These are phyloP conservation scores for Drosophila borealis DNA, from an alignment of 2,888 invertebrate species.

Conservation along the genomic window DNA sequence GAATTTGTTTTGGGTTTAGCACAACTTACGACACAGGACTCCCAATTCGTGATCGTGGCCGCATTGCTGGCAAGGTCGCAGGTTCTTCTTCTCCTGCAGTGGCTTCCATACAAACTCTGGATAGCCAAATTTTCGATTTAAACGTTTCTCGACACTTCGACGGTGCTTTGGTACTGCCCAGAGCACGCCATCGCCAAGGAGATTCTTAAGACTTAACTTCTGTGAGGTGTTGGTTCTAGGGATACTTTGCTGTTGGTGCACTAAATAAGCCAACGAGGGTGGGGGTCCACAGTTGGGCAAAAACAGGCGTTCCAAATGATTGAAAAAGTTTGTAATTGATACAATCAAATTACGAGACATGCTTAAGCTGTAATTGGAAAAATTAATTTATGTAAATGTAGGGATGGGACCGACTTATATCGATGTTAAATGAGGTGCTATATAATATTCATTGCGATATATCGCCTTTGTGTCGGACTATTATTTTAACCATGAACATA, in stretches of 20 bases:
- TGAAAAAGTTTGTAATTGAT: slow-evolving; percentile 84
- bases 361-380: neutral
- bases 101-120: slow-evolving; percentile 90
- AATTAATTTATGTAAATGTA: slow-evolving; percentile 31
- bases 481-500: too few relatives aligned
- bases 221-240: slow-evolving; percentile 11
- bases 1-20: neutral
- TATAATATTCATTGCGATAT: neutral
- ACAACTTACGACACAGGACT: slow-evolving; percentile 91
- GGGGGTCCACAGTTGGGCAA: slow-evolving; percentile 84
- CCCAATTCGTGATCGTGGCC: slow-evolving; percentile 93
- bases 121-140: slow-evolving; percentile 90
- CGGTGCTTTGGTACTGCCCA: slow-evolving; percentile 86
- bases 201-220: slow-evolving; percentile 87
- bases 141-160: slow-evolving; percentile 90
- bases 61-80: slow-evolving; percentile 92
- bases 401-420: slow-evolving; percentile 1
- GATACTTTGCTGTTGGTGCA: slow-evolving; percentile 29
- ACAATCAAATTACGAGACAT: slow-evolving; percentile 80
- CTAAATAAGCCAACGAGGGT: slow-evolving; percentile 69
- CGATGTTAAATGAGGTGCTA: neutral
- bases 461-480: neutral
- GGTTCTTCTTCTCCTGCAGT: slow-evolving; percentile 89
- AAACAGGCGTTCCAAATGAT: slow-evolving; percentile 84
- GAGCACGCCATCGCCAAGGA: slow-evolving; percentile 90